A percentile compares a stretch with the other conserved stretches of the same genome.
Evolutionary conservation across 2,113 vertebrate genomes (phyloP).

Genomic region (Ciconia maguari): DNA sequence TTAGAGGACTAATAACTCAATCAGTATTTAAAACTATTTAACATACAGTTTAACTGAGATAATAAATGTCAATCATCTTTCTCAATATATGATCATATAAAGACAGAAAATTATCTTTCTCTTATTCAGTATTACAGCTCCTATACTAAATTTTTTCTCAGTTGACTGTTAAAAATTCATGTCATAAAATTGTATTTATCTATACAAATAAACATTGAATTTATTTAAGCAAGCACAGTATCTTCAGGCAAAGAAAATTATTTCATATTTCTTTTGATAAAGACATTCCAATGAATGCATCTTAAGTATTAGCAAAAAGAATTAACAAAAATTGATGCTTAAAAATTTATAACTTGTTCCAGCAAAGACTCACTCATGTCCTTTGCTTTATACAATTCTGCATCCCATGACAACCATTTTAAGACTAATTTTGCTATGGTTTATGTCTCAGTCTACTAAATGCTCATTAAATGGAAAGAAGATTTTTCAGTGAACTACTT

Average conservation of each 20-base stretch:
- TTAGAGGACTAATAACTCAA: not conserved
- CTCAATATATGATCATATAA: not conserved
- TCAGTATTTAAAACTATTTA: not conserved
- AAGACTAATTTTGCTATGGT: not conserved
- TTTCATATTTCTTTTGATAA: not conserved
- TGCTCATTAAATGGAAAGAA: not conserved
- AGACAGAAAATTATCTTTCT: not conserved
- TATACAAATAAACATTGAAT: not conserved
- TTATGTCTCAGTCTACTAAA: constrained; percentile 12
- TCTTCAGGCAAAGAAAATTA: not conserved
- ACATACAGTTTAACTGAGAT: not conserved
- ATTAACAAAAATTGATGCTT: not conserved
- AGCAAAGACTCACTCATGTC: not conserved
- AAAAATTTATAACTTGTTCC: not conserved
- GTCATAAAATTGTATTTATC: not conserved
- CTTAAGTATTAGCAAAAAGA: not conserved
- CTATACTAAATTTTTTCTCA: not conserved
- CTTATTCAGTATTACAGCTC: not conserved
- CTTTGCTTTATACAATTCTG: not conserved
- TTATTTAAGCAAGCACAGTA: not conserved
- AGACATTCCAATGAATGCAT: not conserved
- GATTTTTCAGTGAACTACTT: not conserved
- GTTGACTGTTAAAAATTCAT: not conserved
- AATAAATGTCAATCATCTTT: not conserved
- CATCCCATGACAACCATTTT: not conserved